Percentiles rank a stretch among this genome's conserved stretches.
phyloP scores from a whole-genome alignment of 2,888 invertebrate genomes.

The Dichetophora obliterata region DNA sequence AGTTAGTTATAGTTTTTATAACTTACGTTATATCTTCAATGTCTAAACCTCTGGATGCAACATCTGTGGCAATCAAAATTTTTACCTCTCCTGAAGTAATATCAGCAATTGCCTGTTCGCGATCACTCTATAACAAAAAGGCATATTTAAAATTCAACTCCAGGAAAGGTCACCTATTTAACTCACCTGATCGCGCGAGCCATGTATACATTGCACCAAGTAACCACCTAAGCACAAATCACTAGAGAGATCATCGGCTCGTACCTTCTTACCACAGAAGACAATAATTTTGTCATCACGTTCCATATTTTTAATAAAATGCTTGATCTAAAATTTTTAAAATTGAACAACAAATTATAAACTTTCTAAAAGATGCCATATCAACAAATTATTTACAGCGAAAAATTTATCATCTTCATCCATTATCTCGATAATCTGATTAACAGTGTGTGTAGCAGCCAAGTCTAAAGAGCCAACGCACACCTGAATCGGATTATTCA shows the following conservation, averaged over 20 bases:
- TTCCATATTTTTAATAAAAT: constrained; percentile 80
- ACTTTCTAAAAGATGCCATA: neutral
- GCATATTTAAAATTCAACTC: neutral
- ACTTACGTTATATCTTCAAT: constrained; percentile 84
- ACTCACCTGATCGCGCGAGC: constrained; percentile 82
- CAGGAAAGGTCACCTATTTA: neutral
- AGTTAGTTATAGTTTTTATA: too few species aligned
- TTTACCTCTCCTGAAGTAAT: constrained; percentile 83
- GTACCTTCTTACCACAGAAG: constrained; percentile 89
- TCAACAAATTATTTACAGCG: constrained; percentile 46
- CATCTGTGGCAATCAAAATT: constrained; percentile 94
- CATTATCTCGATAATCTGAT: constrained; percentile 82
- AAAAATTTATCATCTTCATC: constrained; percentile 79
- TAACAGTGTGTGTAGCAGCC: constrained; percentile 89
- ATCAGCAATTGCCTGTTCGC: constrained; percentile 87
- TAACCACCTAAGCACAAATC: constrained; percentile 81
- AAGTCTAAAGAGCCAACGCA: constrained; percentile 90
- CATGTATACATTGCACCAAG: constrained; percentile 86
- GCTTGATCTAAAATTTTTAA: constrained; percentile 72
- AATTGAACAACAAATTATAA: neutral
- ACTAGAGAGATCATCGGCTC: constrained; percentile 86
- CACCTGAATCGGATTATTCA: constrained; percentile 90
- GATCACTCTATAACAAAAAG: constrained; percentile 72
- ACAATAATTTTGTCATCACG: constrained; percentile 88
- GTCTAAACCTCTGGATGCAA: constrained; percentile 94